Percentiles rank a stretch among this genome's conserved stretches.
These are phyloP conservation scores for Anoncus sp. DNA, from an alignment of 2,888 invertebrate species.

Conservation along the genomic window DNA sequence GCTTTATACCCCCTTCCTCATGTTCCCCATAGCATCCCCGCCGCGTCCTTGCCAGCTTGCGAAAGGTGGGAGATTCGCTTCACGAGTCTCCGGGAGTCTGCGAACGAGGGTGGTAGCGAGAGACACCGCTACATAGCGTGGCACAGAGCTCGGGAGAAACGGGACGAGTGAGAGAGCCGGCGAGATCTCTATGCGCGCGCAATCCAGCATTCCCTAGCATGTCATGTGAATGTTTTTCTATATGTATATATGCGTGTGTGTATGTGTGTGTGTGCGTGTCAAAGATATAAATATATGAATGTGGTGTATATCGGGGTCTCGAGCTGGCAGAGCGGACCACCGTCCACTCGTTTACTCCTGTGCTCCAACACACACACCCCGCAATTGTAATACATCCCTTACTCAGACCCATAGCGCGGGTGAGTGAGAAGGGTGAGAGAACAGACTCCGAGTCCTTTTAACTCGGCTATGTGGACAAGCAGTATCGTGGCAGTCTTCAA, in stretches of 20 bases:
- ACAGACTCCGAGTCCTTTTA: slow-evolving; percentile 4
- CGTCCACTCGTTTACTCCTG: slow-evolving; percentile 69
- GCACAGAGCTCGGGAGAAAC: slow-evolving; percentile 37
- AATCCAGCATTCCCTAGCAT: slow-evolving; percentile 27
- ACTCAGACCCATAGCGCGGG: not conserved
- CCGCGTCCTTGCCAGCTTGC: slow-evolving; percentile 62
- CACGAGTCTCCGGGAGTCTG: slow-evolving; percentile 39
- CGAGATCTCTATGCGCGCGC: slow-evolving; percentile 59
- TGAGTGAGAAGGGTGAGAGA: slow-evolving; percentile 2
- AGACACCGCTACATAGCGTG: slow-evolving; percentile 39
- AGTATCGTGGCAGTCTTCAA: slow-evolving; percentile 7
- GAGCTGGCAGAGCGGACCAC: slow-evolving; percentile 71
- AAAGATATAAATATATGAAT: slow-evolving; percentile 22
- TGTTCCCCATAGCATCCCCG: slow-evolving; percentile 47
- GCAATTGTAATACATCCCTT: slow-evolving; percentile 3
- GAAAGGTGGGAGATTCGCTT: slow-evolving; percentile 52
- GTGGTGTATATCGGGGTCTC: slow-evolving; percentile 14
- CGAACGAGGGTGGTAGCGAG: slow-evolving; percentile 49
- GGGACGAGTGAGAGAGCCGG: slow-evolving; percentile 31
- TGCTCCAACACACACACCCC: slow-evolving; percentile 30
- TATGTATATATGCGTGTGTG: not conserved
- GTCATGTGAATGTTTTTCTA: not conserved
- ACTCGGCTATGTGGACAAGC: not conserved
- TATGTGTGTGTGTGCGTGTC: not conserved
- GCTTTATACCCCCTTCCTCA: slow-evolving; percentile 4